Evolutionary conservation across 2,888 invertebrate genomes (phyloP), one percentile per base, ranked within the genome.

Genomic region (Toxonevra muliebris): DNA sequence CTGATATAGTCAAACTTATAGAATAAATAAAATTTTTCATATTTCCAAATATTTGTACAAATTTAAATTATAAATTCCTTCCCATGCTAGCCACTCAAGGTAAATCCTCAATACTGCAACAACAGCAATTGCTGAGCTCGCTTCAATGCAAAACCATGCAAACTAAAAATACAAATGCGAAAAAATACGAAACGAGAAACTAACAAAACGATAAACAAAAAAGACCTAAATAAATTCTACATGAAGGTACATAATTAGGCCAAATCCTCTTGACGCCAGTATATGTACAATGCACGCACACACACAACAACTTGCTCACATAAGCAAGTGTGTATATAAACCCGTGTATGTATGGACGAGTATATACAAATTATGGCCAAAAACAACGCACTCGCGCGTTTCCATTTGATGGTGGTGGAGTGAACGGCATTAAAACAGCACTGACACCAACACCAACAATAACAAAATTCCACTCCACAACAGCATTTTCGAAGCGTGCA

Each of bases 241-340:
- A 30, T 30, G 30, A 77, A 50, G 61, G 77, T 74, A 70, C 72
- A 75, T 77, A 80, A 79, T 79, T 80, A 80, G 80, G 78, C 79
- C 80, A 79, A 77, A 75, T 75, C 73, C 66, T 61, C 55, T 58
- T 57, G 61, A 45, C 61, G 62, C 57, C 53, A 30, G 30, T 30
- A 30, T 30, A 30, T 7, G 7, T 4, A 7, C 2, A 4, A 30
- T 30, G 30, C 30, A 30, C 30, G 7, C 7, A 7, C 30, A 30
- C 7, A 30, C 30, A 30, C 7, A 30, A 2, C 7, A 30, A 30
- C 30, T 30, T 40, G 43, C 4, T 11, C 45, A 55, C 43, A 63
- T 42, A 54, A 17, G 54, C 43, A 55, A 30, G 43, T 54, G 20
- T 40, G 19, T 13, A 30, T 19, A 17, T 43, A 43, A 55, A 8